These are phyloP conservation scores for Scotopteryx bipunctaria DNA, from an alignment of 2,888 invertebrate species.

Conservation along the genomic window DNA sequence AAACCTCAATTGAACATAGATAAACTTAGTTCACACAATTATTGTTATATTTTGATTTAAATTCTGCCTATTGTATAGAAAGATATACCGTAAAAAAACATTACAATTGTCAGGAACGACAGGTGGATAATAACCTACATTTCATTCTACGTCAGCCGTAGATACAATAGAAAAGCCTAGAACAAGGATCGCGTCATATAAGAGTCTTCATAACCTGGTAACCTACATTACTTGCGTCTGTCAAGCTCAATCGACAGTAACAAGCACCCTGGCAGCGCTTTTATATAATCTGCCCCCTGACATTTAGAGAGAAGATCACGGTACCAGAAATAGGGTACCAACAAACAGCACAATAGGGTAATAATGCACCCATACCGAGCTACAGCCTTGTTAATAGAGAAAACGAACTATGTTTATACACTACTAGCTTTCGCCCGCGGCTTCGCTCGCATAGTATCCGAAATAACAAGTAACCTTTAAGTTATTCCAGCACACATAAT, in stretches of 20 bases:
- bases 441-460: too few species aligned
- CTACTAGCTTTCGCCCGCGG: too few species aligned
- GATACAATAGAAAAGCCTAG: not conserved
- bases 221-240: slow-evolving; percentile 20
- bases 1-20: too few species aligned
- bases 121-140: not conserved
- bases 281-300: slow-evolving; percentile 17
- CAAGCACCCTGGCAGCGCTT: slow-evolving; percentile 1
- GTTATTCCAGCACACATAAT: too few species aligned
- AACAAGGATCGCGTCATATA: slow-evolving; percentile 4
- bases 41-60: too few species aligned
- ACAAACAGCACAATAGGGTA: too few species aligned
- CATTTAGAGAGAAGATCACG: slow-evolving; percentile 17
- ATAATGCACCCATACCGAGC: slow-evolving; percentile 15
- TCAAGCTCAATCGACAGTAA: slow-evolving; percentile 16
- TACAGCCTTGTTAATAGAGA: slow-evolving; percentile 1
- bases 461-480: too few species aligned
- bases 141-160: not conserved
- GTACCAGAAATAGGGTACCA: slow-evolving; percentile 14
- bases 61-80: too few species aligned
- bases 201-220: slow-evolving; percentile 9
- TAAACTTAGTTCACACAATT: too few species aligned
- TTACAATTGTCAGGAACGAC: too few species aligned
- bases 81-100: too few species aligned
- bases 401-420: not conserved